Evolutionary conservation across 2,113 vertebrate species (phyloP).

Genomic region (Perca fluviatilis): DNA sequence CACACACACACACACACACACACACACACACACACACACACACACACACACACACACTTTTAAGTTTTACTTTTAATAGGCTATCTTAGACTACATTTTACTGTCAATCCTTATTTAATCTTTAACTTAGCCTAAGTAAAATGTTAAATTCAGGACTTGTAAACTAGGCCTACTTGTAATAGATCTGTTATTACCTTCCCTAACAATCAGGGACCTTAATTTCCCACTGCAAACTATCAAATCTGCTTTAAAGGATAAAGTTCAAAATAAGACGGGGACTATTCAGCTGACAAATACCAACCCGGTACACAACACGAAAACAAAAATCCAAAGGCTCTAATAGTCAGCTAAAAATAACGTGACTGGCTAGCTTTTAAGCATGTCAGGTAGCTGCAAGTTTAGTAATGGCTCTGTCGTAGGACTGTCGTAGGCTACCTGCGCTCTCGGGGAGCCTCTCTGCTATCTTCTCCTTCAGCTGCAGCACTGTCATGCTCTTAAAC

Average conservation of each 20-base stretch:
- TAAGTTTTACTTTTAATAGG: not conserved
- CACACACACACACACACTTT: too few relatives aligned
- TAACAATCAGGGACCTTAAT: not conserved
- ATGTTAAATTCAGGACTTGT: too few relatives aligned
- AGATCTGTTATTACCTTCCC: not conserved
- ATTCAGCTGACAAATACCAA: not conserved
- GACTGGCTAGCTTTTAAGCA: not conserved
- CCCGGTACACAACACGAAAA: not conserved
- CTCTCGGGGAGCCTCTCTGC: constrained; percentile 7
- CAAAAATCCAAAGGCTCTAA: too few relatives aligned
- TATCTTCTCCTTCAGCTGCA: constrained; percentile 71
- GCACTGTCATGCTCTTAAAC: constrained; percentile 68
- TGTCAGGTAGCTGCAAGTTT: not conserved
- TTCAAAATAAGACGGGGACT: too few relatives aligned
- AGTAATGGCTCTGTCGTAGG: not conserved
- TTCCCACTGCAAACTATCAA: not conserved
- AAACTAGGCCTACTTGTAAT: too few relatives aligned
- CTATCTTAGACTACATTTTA: not conserved
- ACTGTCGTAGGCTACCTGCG: too few relatives aligned
- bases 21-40: too few relatives aligned
- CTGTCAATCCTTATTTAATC: not conserved
- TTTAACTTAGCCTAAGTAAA: too few relatives aligned
- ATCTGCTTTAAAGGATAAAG: not conserved
- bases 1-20: too few relatives aligned
- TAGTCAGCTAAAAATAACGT: too few relatives aligned